Base-by-base conservation (phyloP, 53 echinoderm and acorn worm species). In the Mesocentrotus franciscanus region DNA sequence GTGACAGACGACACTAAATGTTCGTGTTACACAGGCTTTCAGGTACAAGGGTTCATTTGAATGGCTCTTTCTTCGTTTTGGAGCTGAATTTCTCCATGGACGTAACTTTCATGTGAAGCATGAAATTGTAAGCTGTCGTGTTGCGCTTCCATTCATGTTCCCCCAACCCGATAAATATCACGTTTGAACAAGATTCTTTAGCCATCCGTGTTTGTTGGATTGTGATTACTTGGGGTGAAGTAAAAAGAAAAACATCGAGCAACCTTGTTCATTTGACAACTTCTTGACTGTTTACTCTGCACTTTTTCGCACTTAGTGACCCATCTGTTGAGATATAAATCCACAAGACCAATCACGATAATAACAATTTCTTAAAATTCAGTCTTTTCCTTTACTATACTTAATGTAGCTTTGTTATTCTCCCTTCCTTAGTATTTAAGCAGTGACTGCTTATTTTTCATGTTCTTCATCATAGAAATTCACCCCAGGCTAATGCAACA, bases 121-220 rank as follows among this genome's bases (percentile, higher is more conserved):
- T 87, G 58, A 56, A 87, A 87, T 27, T 87, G 87, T 29, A 87
- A 87, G 87, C 58, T 87, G 87, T 87, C 58, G 87, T 87, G 56
- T 87, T 58, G 87, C 22, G 39, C n/a, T 58, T 57, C 58, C 58
- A 87, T 87, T 87, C 58, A 58, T 87, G 87, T 87, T 87, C 58
- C 58, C 55, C 87, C n/a, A 87, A 56, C 87, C 87, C 17, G 87
- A 58, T 87, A 87, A 57, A 87, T 87, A 87, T 87, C 87, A 87
- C 29, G 87, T 58, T 87, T 87, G n/a, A 87, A 87, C 87, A 87
- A 87, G 58, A 87, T 87, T 87, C 58, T 87, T 56, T 26, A 87
- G n/a, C 58, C 58, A 58, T 58, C n/a, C 58, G 8, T 87, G 87
- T 87, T 87, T 87, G 59, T 58, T 29, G 87, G 20, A 39, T 57